Base-by-base conservation (phyloP, 2,797 vertebrate species). In the Micropoecilia bifurca region DNA sequence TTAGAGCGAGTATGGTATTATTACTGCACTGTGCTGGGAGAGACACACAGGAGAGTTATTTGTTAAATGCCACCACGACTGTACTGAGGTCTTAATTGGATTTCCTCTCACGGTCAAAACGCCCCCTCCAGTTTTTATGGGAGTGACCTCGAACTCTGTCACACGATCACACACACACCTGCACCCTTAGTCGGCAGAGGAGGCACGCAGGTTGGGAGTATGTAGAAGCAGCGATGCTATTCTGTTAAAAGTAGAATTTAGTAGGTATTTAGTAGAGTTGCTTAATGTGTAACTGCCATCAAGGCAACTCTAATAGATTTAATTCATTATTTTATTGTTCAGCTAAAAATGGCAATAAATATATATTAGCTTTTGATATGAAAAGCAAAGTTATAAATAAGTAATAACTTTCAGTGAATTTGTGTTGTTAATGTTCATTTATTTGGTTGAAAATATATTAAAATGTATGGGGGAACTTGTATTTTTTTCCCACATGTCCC, bases 31-130 rank as follows among this genome's bases (percentile, higher is more conserved):
- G 45, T 47, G 0, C 69, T 63, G 71, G 6, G 80, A 83, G 84
- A 76, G 79, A 87, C 88, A 84, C 73, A 73, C 86, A 85, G 85
- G 85, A 88, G 83, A 91, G 90, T 90, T 92, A 92, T 94, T 94
- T 93, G 90, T 93, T 91, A 92, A 95, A 93, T 91, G 93, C 89
- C 93, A 92, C 81, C 30, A 77, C 71, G 45, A 87, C 87, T 88
- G 81, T 84, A 85, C 85, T 18, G 10, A 73, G 59, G 75, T 83
- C 88, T 90, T 93, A 94, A 95, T 93, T 94, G 92, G 93, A 93
- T 95, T 95, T 93, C 91, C 80, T 87, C 84, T 78, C 80, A 79
- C 76, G 74, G 81, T 90, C 79, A 90, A 86, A 90, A 93, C 12
- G 84, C 87, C 82, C 82, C 79, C 76, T 68, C 63, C 20, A 69